Evolutionary conservation across 2,113 vertebrate species (phyloP).

Genomic region (Tylochromis polylepis): DNA sequence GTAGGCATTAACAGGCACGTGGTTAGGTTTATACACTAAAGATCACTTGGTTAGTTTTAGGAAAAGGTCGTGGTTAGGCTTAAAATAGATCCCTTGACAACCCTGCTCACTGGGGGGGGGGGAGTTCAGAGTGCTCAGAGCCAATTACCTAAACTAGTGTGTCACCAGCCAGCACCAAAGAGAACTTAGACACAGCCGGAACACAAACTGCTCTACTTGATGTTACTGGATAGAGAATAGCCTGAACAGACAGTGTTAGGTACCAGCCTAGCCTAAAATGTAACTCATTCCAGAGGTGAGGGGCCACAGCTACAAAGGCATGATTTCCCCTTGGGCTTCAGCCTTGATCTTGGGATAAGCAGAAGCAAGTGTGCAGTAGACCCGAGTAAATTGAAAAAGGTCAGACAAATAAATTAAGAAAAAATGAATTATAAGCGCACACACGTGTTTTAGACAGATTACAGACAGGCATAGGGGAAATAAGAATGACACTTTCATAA

Average conservation of each 20-base stretch:
- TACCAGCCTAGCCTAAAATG: neutral
- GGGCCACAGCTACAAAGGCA: neutral
- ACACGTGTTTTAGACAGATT: neutral
- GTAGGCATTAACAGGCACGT: neutral
- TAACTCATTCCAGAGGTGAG: neutral
- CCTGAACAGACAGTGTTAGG: neutral
- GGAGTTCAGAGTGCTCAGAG: neutral
- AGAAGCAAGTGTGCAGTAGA: neutral
- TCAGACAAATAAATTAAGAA: neutral
- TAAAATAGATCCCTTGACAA: neutral
- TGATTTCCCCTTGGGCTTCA: neutral
- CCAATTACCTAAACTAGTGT: neutral
- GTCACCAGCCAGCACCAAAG: neutral
- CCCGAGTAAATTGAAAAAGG: neutral
- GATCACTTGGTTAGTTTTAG: neutral
- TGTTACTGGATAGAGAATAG: neutral
- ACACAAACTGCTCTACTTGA: neutral
- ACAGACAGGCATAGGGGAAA: neutral
- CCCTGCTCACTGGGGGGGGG: accelerated
- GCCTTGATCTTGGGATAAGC: neutral
- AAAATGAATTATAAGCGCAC: neutral
- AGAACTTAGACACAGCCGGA: neutral
- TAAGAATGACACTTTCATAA: neutral
- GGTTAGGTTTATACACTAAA: neutral
- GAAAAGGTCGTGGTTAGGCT: neutral